These are phyloP conservation scores for Phyllostomus discolor DNA, from an alignment of 2,113 vertebrate species.

Conservation along the genomic window DNA sequence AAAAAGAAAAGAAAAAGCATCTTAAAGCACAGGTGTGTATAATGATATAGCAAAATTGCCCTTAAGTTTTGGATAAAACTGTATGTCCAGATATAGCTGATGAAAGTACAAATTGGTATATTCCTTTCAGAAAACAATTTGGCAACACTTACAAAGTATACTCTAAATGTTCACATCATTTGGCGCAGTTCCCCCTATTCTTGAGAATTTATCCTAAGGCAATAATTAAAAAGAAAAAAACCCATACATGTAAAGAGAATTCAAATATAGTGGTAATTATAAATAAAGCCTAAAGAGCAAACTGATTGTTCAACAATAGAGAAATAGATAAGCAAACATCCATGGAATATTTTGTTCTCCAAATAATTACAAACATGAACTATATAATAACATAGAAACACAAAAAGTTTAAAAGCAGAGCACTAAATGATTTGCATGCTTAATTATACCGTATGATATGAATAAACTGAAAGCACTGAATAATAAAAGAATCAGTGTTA, in stretches of 20 bases:
- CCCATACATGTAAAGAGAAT: constrained; percentile 13
- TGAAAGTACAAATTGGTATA: constrained; percentile 20
- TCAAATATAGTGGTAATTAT: constrained; percentile 38
- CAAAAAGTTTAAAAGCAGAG: not conserved
- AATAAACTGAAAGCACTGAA: not conserved
- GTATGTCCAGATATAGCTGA: not conserved
- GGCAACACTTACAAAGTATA: constrained; percentile 28
- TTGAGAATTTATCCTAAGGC: constrained; percentile 41
- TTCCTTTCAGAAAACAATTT: constrained; percentile 47
- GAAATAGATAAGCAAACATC: constrained; percentile 35
- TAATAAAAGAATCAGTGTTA: not conserved
- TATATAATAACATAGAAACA: constrained; percentile 12
- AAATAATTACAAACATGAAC: constrained; percentile 31
- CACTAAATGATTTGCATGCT: not conserved
- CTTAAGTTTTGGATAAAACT: constrained; percentile 5
- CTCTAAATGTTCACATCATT: constrained; percentile 44
- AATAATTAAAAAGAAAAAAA: constrained; percentile 53
- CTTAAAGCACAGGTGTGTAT: not conserved
- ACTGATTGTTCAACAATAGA: constrained; percentile 38
- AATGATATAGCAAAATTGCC: not conserved
- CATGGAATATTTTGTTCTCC: constrained; percentile 25
- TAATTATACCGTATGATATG: not conserved
- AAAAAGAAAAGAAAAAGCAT: not conserved
- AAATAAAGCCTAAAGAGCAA: constrained; percentile 51
- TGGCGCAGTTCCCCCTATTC: constrained; percentile 26